Conservation (phyloP, 2,797 vertebrate genomes). For the Enteromius thamalakanensis region DNA sequence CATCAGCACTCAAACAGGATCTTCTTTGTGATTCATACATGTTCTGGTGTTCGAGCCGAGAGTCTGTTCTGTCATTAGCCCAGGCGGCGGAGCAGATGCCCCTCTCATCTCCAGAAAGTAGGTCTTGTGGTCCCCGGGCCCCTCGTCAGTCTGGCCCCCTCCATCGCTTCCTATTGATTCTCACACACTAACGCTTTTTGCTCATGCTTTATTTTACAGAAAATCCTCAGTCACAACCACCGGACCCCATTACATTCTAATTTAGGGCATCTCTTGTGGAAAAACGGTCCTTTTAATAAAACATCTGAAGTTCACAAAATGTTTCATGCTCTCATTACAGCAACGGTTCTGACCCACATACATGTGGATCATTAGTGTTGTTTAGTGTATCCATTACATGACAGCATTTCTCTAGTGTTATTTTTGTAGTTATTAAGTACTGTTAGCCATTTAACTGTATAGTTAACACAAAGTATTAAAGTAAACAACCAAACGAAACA, state of each 20-base stretch:
- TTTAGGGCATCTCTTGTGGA: not conserved
- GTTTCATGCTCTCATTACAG: constrained; percentile 9
- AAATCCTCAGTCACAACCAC: constrained; percentile 4
- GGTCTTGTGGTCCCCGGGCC: constrained; percentile 52
- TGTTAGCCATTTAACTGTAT: not conserved
- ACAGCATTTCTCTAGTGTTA: not conserved
- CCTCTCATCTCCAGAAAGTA: constrained; percentile 50
- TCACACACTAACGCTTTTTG: constrained; percentile 12
- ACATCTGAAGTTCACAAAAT: constrained; percentile 2
- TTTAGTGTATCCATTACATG: not conserved
- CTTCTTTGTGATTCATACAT: constrained; percentile 20
- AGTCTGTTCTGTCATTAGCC: constrained; percentile 10
- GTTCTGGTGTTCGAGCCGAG: not conserved
- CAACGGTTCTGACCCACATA: constrained; percentile 7
- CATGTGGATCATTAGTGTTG: not conserved
- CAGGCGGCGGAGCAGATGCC: constrained; percentile 25
- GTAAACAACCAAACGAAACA: not conserved
- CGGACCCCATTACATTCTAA: not conserved
- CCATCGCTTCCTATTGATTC: constrained; percentile 6
- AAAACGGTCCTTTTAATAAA: not conserved
- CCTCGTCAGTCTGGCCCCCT: constrained; percentile 46
- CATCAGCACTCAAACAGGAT: constrained; percentile 3
- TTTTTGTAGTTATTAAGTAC: not conserved
- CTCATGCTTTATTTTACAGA: not conserved
- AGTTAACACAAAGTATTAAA: not conserved